Conservation (phyloP, 2,797 vertebrate genomes). For the Gymnoscopelus microlampas region DNA sequence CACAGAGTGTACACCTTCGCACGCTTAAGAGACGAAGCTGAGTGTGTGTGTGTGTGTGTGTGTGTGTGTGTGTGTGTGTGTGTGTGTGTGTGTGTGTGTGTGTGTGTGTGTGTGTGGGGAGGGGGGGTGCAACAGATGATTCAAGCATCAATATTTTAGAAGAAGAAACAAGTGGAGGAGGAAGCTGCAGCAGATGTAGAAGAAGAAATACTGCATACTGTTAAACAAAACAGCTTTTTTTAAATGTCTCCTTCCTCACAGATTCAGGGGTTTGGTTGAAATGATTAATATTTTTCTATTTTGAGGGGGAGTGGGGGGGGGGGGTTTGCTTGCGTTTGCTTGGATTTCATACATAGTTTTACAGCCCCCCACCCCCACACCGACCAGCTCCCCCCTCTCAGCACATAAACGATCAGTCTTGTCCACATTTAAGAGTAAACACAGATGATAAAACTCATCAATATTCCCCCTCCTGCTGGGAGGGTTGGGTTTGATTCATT, state of each 20-base stretch:
- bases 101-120: slow-evolving; percentile 8
- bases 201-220: slow-evolving; percentile 79
- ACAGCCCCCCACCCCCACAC: slow-evolving; percentile 22
- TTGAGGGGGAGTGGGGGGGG: slow-evolving; percentile 45
- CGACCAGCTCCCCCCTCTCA: slow-evolving; percentile 58
- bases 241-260: slow-evolving; percentile 64
- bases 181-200: slow-evolving; percentile 75
- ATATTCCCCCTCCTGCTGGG: slow-evolving; percentile 85
- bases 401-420: slow-evolving; percentile 74
- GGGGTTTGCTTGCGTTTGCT: slow-evolving; percentile 19
- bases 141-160: slow-evolving; percentile 85
- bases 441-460: slow-evolving; percentile 99
- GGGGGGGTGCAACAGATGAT: slow-evolving; percentile 80
- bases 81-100: slow-evolving; percentile 67
- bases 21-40: slow-evolving; percentile 79
- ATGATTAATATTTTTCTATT: slow-evolving; percentile 50
- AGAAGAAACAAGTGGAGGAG: slow-evolving; percentile 67
- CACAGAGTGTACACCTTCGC: slow-evolving; percentile 78
- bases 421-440: slow-evolving; percentile 83
- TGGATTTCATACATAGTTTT: slow-evolving; percentile 48
- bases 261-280: slow-evolving; percentile 52
- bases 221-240: slow-evolving; percentile 63
- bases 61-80: slow-evolving; percentile 56
- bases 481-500: slow-evolving; percentile 75
- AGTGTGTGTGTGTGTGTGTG: slow-evolving; percentile 51